These are phyloP conservation scores for Palythoa heliodiscus DNA, from an alignment of 92 coral and sea anemone genomes.

Conservation along the genomic window DNA sequence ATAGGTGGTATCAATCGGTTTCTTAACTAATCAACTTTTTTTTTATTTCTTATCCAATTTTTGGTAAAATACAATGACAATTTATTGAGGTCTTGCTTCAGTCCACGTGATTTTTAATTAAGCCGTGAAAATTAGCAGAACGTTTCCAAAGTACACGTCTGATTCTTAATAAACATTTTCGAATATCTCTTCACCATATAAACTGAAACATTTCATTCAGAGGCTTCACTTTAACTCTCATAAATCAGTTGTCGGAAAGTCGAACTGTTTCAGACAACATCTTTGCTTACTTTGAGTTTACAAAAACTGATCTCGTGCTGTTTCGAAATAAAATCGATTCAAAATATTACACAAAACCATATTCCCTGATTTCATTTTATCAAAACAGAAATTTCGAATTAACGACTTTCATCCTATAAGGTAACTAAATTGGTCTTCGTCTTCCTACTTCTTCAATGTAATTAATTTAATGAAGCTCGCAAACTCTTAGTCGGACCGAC, in stretches of 20 bases:
- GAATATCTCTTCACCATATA: neutral
- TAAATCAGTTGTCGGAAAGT: neutral
- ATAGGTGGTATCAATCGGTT: neutral
- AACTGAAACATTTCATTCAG: neutral
- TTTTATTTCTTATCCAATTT: neutral
- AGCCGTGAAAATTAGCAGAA: neutral
- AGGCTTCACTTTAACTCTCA: neutral
- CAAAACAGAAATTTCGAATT: neutral
- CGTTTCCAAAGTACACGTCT: neutral
- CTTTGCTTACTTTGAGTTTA: neutral
- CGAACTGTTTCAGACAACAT: neutral
- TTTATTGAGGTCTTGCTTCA: neutral
- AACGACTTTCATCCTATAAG: neutral
- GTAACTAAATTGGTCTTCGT: neutral
- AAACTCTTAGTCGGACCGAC: constrained; percentile 5
- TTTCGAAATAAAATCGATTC: neutral
- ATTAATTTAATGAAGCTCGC: neutral
- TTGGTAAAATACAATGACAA: neutral
- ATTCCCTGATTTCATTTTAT: neutral
- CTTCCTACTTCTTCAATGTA: neutral
- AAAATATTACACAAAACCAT: neutral
- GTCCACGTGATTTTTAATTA: neutral
- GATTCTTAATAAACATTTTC: neutral
- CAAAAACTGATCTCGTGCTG: neutral
- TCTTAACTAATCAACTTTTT: neutral